Evolutionary conservation across 2,113 vertebrate species (phyloP).

Genomic region (Herpailurus yagouaroundi): DNA sequence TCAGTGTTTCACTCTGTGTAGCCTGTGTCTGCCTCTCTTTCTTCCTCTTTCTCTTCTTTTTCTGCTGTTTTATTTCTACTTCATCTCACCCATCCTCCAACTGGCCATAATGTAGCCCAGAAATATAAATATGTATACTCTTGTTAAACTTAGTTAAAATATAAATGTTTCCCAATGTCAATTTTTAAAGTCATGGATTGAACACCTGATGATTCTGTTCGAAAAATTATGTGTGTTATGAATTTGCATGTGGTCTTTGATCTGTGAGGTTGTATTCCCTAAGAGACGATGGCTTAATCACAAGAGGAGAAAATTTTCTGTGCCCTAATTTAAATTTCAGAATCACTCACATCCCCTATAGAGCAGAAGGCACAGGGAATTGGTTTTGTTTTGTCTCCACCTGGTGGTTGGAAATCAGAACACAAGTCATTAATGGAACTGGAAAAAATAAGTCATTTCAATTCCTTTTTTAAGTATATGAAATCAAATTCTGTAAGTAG

Average conservation of each 20-base stretch:
- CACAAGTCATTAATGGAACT: not conserved
- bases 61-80: not conserved
- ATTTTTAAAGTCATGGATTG: not conserved
- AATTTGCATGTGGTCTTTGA: not conserved
- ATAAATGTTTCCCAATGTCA: not conserved
- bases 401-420: slow-evolving; percentile 68
- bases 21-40: not conserved
- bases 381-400: slow-evolving; percentile 57
- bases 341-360: not conserved
- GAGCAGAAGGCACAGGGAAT: not conserved
- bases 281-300: not conserved
- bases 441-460: not conserved
- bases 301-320: not conserved
- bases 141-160: not conserved
- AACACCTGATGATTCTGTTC: not conserved
- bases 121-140: not conserved
- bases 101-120: not conserved
- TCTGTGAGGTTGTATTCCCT: not conserved
- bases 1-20: not conserved
- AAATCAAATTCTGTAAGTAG: not conserved
- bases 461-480: not conserved
- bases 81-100: not conserved
- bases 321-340: not conserved
- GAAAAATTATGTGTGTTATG: not conserved
- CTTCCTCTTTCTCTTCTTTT: not conserved